phyloP scores from a whole-genome alignment of 2,797 vertebrate species.

The Silurus lanzhouensis region DNA sequence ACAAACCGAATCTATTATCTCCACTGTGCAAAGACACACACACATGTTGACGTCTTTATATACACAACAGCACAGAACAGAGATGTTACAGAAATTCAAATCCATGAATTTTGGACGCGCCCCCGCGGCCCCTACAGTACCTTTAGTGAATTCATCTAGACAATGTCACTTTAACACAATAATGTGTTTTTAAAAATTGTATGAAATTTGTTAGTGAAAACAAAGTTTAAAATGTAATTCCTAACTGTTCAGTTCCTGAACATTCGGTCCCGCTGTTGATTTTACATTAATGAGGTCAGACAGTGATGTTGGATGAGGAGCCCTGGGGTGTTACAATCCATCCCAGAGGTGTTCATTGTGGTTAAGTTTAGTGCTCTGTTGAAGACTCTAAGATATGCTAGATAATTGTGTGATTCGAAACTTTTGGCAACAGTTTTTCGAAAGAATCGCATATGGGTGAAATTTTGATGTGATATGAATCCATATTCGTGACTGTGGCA shows the following conservation, averaged over 20 bases:
- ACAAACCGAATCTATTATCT: slow-evolving; percentile 51
- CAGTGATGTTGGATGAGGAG: not conserved
- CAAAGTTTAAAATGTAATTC: no score
- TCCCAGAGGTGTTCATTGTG: not conserved
- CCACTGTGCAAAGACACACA: not conserved
- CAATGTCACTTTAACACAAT: no score
- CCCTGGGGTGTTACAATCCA: not conserved
- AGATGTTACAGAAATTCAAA: not conserved
- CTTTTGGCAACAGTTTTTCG: not conserved
- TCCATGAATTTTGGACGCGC: no score
- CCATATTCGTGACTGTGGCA: not conserved
- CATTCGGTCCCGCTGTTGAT: no score
- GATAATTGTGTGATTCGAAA: not conserved
- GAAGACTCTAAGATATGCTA: not conserved
- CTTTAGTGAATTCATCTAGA: no score
- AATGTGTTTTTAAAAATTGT: no score
- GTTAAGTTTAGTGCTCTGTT: not conserved
- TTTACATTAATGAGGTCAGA: not conserved
- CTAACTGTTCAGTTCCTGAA: no score
- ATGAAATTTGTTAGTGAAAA: no score
- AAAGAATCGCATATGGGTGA: not conserved
- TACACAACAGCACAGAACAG: not conserved
- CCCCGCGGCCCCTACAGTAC: no score
- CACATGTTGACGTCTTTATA: not conserved
- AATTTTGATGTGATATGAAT: not conserved